A percentile compares a stretch with the other conserved stretches of the same genome.
Evolutionary conservation across 1,140 invertebrate genomes (phyloP).

Genomic region (Nixonia krombeini): DNA sequence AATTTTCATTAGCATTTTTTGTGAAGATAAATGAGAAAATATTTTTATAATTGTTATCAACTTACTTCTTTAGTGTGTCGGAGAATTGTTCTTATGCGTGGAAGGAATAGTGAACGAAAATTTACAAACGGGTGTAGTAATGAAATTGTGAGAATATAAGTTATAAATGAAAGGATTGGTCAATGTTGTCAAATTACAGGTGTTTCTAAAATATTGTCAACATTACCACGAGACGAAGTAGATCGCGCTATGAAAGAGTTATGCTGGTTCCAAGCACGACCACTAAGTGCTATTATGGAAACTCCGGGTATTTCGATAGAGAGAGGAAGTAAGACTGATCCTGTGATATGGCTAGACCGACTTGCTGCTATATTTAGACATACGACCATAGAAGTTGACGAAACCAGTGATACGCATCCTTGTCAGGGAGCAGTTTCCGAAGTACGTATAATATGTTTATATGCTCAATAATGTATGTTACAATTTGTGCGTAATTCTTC

Average conservation of each 20-base stretch:
- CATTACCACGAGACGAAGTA: conserved; percentile 74
- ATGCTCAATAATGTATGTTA: no score
- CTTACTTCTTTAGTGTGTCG: no score
- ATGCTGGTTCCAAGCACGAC: conserved; percentile 82
- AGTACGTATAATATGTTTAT: conserved; percentile 61
- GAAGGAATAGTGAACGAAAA: no score
- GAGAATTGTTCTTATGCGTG: no score
- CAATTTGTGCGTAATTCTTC: no score
- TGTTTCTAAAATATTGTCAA: conserved; percentile 76
- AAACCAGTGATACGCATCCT: conserved; percentile 80
- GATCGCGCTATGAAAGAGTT: conserved; percentile 84
- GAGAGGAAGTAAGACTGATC: conserved; percentile 78
- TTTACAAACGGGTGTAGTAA: no score
- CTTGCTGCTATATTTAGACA: conserved; percentile 91
- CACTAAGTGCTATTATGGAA: conserved; percentile 76
- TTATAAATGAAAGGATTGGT: no score
- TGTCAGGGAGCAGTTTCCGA: conserved; percentile 86
- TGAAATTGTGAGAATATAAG: no score
- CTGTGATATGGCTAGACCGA: conserved; percentile 93
- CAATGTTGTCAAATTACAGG: no score
- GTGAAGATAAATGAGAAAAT: no score
- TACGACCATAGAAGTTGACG: conserved; percentile 76
- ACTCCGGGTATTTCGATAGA: conserved; percentile 60
- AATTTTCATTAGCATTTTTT: no score
- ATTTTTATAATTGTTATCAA: no score